phyloP scores from a whole-genome alignment of 53 echinoderm and acorn worm species.

The Apostichopus leukothele region DNA sequence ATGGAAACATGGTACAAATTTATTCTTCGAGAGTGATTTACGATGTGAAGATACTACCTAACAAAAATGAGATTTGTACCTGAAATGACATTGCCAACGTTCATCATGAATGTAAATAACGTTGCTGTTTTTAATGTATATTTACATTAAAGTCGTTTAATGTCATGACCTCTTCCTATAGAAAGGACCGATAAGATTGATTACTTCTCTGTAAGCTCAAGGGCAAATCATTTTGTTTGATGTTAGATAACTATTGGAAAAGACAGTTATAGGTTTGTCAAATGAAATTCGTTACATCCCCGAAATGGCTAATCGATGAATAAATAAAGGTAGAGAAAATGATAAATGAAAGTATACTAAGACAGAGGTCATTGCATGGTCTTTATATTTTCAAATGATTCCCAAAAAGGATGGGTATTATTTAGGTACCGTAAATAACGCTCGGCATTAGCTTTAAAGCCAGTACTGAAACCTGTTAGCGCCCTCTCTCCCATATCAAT shows the following conservation, averaged over 20 bases:
- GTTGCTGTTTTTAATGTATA: background rate
- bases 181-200: background rate
- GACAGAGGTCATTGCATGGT: too few species aligned
- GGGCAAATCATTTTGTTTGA: background rate
- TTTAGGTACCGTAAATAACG: too few species aligned
- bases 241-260: background rate
- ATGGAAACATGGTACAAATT: background rate
- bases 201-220: background rate
- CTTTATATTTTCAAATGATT: too few species aligned
- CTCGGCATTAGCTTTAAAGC: too few species aligned
- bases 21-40: background rate
- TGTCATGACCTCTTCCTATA: background rate
- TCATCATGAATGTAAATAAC: background rate
- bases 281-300: too few species aligned
- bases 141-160: background rate
- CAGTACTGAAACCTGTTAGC: too few species aligned
- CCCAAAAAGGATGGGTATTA: too few species aligned
- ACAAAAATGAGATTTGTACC: background rate
- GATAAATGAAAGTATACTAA: too few species aligned
- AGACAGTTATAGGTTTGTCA: too few species aligned
- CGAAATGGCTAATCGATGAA: too few species aligned
- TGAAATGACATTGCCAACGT: background rate
- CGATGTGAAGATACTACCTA: background rate
- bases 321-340: too few species aligned
- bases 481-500: too few species aligned